A percentile compares a stretch with the other conserved stretches of the same genome.
Evolutionary conservation across 1,140 invertebrate species (phyloP).

Genomic region (Babylonia areolata): DNA sequence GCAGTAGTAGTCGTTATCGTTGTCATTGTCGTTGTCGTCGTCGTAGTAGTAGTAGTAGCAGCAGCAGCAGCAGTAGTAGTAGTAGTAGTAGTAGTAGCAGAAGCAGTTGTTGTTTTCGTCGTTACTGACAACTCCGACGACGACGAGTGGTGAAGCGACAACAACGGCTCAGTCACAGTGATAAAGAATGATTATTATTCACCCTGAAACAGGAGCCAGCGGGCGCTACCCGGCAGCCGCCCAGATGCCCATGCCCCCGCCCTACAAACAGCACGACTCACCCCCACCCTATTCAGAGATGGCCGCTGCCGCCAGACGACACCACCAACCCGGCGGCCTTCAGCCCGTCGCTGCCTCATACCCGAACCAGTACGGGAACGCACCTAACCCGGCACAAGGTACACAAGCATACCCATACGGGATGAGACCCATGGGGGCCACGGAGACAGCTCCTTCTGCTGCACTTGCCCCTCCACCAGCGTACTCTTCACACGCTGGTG

Average conservation of each 20-base stretch:
- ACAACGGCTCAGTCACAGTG: too few relatives aligned
- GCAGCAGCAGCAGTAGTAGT: not conserved
- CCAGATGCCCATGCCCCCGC: slow-evolving; percentile 15
- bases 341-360: not conserved
- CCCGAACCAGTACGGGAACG: not conserved
- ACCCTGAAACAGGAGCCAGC: not conserved
- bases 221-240: not conserved
- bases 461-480: not conserved
- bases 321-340: too few relatives aligned
- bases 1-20: too few relatives aligned
- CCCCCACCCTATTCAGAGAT: slow-evolving; percentile 11
- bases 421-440: not conserved
- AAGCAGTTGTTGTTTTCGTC: too few relatives aligned
- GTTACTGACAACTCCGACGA: too few relatives aligned
- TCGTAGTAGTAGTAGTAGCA: too few relatives aligned
- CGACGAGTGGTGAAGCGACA: too few relatives aligned
- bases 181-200: too few relatives aligned
- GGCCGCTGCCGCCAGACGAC: not conserved
- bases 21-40: too few relatives aligned
- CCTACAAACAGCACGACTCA: slow-evolving; percentile 10
- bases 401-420: not conserved
- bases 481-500: not conserved
- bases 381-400: not conserved
- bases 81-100: not conserved
- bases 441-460: too few relatives aligned